Percentiles rank a stretch among this genome's conserved stretches.
phyloP scores from a whole-genome alignment of 2,797 vertebrate species.

The Molossus molossus region DNA sequence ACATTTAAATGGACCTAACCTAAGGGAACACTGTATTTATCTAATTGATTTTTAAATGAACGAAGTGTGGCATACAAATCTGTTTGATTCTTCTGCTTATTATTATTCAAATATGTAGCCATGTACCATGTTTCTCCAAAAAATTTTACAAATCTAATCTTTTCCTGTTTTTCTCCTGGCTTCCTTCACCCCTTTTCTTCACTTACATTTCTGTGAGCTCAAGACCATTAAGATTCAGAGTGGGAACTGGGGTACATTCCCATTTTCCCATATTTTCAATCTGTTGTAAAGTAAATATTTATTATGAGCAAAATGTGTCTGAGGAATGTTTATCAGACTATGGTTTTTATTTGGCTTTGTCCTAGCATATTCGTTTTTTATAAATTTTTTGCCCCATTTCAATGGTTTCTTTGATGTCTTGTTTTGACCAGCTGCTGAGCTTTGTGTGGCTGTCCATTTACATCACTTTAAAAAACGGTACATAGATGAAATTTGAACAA shows the following conservation, averaged over 20 bases:
- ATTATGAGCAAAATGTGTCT: constrained; percentile 66
- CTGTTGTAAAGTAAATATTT: constrained; percentile 63
- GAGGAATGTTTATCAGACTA: constrained; percentile 75
- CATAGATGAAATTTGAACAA: constrained; percentile 77
- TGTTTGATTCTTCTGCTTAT: constrained; percentile 51
- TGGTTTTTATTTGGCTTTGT: constrained; percentile 65
- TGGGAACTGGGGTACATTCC: background rate
- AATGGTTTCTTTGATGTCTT: constrained; percentile 80
- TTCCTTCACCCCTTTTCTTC: background rate
- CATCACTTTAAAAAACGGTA: constrained; percentile 77
- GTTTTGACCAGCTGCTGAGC: constrained; percentile 75
- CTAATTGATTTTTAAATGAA: constrained; percentile 30
- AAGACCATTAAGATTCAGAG: constrained; percentile 1
- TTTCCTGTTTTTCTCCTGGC: constrained; percentile 40
- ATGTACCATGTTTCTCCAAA: background rate
- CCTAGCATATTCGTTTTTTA: constrained; percentile 46
- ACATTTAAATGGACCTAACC: background rate
- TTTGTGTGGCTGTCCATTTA: constrained; percentile 74
- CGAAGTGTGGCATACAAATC: background rate
- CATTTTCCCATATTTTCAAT: constrained; percentile 64
- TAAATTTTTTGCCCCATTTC: constrained; percentile 32
- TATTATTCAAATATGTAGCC: background rate
- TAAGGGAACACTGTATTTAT: background rate
- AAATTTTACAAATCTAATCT: background rate
- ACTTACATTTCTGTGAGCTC: background rate